Evolutionary conservation across 2,797 vertebrate genomes (phyloP).

Genomic region (Podargus strigoides): DNA sequence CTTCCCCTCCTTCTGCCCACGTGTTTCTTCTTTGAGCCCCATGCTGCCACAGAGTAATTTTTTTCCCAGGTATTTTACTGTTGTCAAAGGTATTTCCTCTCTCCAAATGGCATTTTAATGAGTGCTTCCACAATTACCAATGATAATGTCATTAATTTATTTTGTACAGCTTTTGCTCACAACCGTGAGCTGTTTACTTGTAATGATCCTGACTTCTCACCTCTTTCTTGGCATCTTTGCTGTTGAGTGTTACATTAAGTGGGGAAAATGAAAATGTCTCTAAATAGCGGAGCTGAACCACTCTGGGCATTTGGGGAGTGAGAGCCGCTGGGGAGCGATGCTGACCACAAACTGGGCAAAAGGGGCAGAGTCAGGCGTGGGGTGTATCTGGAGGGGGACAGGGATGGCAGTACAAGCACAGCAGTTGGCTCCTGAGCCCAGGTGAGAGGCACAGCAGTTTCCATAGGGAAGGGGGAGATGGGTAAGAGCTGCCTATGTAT

Average conservation of each 20-base stretch:
- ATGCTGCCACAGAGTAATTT: fast-evolving
- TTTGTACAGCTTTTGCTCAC: not conserved
- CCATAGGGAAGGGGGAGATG: not conserved
- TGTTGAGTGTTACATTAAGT: not conserved
- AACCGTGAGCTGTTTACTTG: not conserved
- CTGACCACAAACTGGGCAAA: not conserved
- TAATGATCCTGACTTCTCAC: not conserved
- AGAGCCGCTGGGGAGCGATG: fast-evolving
- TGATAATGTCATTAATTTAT: constrained; percentile 11
- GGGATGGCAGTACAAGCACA: not conserved
- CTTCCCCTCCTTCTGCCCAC: not conserved
- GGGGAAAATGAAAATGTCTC: not conserved
- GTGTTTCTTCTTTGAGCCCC: not conserved
- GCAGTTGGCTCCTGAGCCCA: not conserved
- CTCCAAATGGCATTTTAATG: constrained; percentile 42
- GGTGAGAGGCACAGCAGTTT: not conserved
- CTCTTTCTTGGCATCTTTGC: not conserved
- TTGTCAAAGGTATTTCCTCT: constrained; percentile 11
- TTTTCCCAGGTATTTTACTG: not conserved
- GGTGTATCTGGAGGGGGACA: not conserved
- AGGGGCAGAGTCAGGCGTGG: not conserved
- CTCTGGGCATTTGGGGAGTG: not conserved
- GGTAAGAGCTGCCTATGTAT: not conserved
- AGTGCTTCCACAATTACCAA: not conserved
- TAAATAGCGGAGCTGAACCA: not conserved